Base-by-base conservation (phyloP, 2,797 vertebrate species). In the Pelobates cultripes region DNA sequence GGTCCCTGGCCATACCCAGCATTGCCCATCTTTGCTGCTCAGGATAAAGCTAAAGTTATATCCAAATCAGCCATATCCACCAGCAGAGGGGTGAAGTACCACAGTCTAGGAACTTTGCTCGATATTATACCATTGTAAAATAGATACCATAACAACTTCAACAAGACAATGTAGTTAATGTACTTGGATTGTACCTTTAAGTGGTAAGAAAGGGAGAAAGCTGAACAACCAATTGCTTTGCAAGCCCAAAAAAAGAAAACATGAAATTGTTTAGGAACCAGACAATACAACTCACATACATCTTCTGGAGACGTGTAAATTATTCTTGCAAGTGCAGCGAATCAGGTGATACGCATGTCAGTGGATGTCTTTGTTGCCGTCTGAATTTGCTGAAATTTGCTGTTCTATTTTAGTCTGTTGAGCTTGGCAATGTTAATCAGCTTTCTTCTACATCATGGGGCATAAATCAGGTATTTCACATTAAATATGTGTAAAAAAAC, bases 301-400 rank as follows among this genome's bases (percentile, higher is more conserved):
- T 64, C 61, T 64, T 64, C 61, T 28, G 3, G 61, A 64, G 17
- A 64, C 14, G 61, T 64, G 61, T 64, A 64, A 64, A 64, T 64
- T 64, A 64, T 64, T 64, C 61, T 64, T 64, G 61, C 61, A 64
- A 64, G 61, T 64, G 61, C 61, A 40, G 61, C n/a, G 61, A 64
- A 64, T 64, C 61, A 64, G 61, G 61, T 64, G 61, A 64, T 64
- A 64, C 61, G 61, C 61, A 10, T 64, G 61, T 64, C 61, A 64
- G 28, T 64, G 61, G 61, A 64, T 64, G 61, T 64, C 61, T 64
- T 64, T 64, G 61, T 64, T 64, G 61, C 28, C 12, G n/a, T 64
- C 61, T 64, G 61, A 64, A 64, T 28, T 7, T 64, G 61, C 61
- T 64, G 61, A 64, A 64, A 64, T 64, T 64, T 64, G 61, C 61